Evolutionary conservation across 2,797 vertebrate species (phyloP), one percentile per base, ranked within the genome.

Genomic region (Phoxinus dragarum): DNA sequence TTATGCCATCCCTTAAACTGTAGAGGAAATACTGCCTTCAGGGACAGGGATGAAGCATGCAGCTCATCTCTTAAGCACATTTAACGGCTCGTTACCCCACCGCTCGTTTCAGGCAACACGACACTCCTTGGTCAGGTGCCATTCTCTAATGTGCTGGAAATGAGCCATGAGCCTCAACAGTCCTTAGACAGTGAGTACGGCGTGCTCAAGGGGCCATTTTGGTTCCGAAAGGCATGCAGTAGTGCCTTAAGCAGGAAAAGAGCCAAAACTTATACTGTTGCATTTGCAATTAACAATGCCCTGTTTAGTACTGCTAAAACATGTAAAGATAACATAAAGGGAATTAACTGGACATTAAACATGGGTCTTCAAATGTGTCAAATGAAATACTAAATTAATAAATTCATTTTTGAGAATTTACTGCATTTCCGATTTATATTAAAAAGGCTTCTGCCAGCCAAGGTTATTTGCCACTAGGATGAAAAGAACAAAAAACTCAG

Each of bases 31-130:
- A 71, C 84, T 79, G 81, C 77, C 81, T 78, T 80, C 66, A 52
- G 85, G 86, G 84, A 86, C 82, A 88, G 82, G 80, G 86, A 86
- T 90, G 86, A 89, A 90, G 84, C 88, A 89, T 84, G 88, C 77
- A 81, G 88, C 89, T 94, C 92, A 91, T 93, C 92, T 92, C 90
- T 94, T 92, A 93, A 94, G 86, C 92, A 91, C 91, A 93, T 94
- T 94, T 93, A 93, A 92, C 89, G 91, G 90, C 93, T 94, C 88
- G 90, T 94, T 94, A 94, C 89, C 81, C 73, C 44, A 75, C 81
- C 31, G n/a, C 85, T 88, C 86, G 85, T 91, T 93, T 89, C 90
- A 86, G 85, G 80, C 90, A 49, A 81, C 88, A 88, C 86, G 56
- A 90, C 90, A 85, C 91, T 91, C 88, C 91, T 92, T 93, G 92